Base-by-base conservation (phyloP, 2,113 vertebrate species). In the Rhea americana region DNA sequence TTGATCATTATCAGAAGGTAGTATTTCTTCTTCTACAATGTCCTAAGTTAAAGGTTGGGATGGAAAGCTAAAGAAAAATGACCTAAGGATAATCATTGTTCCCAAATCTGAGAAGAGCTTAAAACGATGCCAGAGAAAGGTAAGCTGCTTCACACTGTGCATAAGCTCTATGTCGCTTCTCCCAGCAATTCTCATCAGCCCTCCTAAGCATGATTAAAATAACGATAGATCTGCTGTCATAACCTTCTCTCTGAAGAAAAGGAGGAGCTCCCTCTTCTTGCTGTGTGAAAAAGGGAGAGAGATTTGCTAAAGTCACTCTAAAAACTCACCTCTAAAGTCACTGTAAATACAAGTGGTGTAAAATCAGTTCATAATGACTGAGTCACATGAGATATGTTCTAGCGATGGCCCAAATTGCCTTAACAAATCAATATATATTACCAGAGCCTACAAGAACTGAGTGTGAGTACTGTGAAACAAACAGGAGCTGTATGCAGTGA, bases 41-140 rank as follows among this genome's bases (percentile, higher is more conserved):
- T 53, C 77, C 68, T 43, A 58, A 61, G 41, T 43, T 59, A 89
- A 62, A 3, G 10, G 30, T 67, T 82, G 61, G 82, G 9, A 74
- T 7, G 25, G n/a, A 80, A 82, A 92, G 30, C 41, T 32, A 67
- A 26, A 87, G 48, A 88, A 93, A 91, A 94, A 91, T 37, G 43
- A 45, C 39, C 91, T 32, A 32, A 78, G 35, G 71, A 58, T 24
- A 93, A 68, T 47, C 32, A 65, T 83, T 85, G 66, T 59, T 75
- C 62, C 68, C 72, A 71, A 90, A 82, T 63, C 43, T 78, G 39
- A 80, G 65, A 85, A 68, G 43, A 94, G 63, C 76, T 91, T 90
- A 71, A 83, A 93, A 50, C 71, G 32, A 83, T 76, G 91, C 85
- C 65, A 87, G 18, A 2, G 65, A 87, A 37, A 92, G 55, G 68